Evolutionary conservation across 2,113 vertebrate genomes (phyloP).

Genomic region (Pseudopipra pipra): DNA sequence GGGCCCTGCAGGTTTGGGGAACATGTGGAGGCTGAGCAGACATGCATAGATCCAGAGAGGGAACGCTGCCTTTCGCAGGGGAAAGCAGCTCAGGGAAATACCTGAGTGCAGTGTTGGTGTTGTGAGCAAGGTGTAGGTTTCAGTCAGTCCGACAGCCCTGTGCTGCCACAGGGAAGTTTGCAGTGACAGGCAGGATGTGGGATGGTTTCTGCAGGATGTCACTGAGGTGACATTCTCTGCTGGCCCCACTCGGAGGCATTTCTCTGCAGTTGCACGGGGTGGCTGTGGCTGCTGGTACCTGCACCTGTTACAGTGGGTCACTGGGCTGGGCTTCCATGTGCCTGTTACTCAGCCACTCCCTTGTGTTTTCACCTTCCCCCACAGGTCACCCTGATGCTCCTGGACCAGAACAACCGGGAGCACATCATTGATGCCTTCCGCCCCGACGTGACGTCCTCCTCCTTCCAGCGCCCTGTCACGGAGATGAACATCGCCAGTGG

Average conservation of each 20-base stretch:
- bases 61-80: background rate
- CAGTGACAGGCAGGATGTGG: background rate
- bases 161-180: background rate
- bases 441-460: conserved; percentile 87
- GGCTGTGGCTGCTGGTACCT: background rate
- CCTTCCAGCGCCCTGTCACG: conserved; percentile 88
- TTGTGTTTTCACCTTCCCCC: background rate
- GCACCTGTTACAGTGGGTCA: accelerated
- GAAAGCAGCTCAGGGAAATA: background rate
- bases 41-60: background rate
- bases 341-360: background rate
- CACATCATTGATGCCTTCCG: conserved; percentile 95
- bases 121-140: background rate
- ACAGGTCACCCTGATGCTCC: conserved; percentile 96
- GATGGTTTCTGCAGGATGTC: background rate
- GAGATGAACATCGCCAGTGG: conserved; percentile 99
- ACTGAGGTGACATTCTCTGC: accelerated
- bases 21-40: accelerated
- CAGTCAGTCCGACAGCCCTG: background rate
- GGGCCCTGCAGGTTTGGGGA: accelerated
- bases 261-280: accelerated
- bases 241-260: background rate
- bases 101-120: accelerated
- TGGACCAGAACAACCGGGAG: conserved; percentile 95
- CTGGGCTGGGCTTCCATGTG: accelerated